Percentiles rank a stretch among this genome's conserved stretches.
Evolutionary conservation across 2,113 vertebrate species (phyloP).

Genomic region (Cyphomyrus discorhynchus): DNA sequence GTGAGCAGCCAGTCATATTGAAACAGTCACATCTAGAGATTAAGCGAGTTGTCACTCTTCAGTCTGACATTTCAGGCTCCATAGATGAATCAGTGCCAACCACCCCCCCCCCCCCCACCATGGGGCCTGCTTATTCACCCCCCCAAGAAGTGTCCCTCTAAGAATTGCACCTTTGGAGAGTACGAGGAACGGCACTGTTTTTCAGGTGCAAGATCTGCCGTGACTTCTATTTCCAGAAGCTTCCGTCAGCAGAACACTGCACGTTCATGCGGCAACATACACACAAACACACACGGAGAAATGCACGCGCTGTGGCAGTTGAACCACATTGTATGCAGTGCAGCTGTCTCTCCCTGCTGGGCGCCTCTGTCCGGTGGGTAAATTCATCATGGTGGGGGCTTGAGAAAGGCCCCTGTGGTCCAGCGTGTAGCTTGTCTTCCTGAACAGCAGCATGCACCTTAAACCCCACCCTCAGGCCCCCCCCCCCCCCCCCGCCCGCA

Average conservation of each 20-base stretch:
- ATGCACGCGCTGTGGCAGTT: background rate
- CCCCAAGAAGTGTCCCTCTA: background rate
- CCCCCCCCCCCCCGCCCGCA: too few species aligned
- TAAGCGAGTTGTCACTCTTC: background rate
- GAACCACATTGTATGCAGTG: background rate
- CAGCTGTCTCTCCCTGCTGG: background rate
- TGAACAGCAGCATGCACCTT: background rate
- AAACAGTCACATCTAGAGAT: conserved; percentile 10
- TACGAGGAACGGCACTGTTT: conserved; percentile 1
- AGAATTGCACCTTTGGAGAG: background rate
- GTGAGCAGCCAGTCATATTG: background rate
- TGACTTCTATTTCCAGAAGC: background rate
- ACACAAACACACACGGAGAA: background rate
- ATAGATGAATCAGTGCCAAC: conserved; percentile 10
- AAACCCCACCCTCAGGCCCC: background rate
- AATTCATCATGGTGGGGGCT: background rate
- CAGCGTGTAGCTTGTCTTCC: background rate
- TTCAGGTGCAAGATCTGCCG: background rate
- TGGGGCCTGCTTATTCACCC: background rate
- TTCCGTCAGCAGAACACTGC: background rate
- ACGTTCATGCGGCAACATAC: background rate
- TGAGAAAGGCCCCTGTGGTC: background rate
- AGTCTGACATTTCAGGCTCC: conserved; percentile 1
- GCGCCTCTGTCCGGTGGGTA: background rate
- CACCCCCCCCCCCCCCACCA: background rate